Evolutionary conservation across 2,797 vertebrate species (phyloP).

Genomic region (Alcedo quadribrachys): DNA sequence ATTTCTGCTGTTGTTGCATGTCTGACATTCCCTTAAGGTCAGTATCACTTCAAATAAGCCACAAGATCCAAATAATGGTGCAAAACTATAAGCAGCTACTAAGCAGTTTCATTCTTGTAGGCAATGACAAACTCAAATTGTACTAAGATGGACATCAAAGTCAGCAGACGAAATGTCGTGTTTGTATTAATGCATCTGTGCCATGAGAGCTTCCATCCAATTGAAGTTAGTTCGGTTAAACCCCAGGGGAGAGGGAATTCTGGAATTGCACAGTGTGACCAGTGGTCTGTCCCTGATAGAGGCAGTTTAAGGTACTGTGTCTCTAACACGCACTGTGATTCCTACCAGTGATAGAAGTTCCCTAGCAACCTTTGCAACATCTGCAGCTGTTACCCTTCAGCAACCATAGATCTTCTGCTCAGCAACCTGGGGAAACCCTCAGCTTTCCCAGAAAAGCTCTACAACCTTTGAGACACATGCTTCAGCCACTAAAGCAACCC

Average conservation of each 20-base stretch:
- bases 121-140: not conserved
- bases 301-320: not conserved
- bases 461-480: rapidly evolving
- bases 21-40: conserved; percentile 48
- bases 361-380: not conserved
- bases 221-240: conserved; percentile 23
- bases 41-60: conserved; percentile 10
- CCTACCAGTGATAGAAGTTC: not conserved
- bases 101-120: not conserved
- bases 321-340: not conserved
- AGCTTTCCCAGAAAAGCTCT: not conserved
- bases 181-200: not conserved
- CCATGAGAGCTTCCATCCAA: not conserved
- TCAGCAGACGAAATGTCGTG: not conserved
- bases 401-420: not conserved
- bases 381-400: not conserved
- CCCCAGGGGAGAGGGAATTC: not conserved
- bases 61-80: not conserved
- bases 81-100: not conserved
- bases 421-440: not conserved
- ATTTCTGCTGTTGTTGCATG: not conserved
- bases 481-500: not conserved
- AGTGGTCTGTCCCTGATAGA: not conserved
- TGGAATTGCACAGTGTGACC: not conserved
- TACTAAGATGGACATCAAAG: not conserved